Conservation (phyloP, 2,113 vertebrate species). For the Diadophis punctatus region DNA sequence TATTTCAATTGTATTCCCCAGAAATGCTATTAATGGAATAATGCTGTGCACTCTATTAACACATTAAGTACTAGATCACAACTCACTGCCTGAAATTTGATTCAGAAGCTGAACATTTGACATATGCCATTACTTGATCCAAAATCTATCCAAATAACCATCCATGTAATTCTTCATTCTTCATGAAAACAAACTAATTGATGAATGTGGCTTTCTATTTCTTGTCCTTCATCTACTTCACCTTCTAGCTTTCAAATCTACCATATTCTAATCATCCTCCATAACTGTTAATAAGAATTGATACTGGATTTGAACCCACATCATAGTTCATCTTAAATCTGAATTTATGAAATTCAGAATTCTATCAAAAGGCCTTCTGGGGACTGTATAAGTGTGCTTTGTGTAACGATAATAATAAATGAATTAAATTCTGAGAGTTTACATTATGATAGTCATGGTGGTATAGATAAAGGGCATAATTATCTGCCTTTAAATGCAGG, state of each 20-base stretch:
- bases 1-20: background rate
- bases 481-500: background rate
- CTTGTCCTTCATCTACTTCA: background rate
- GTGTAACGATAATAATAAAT: background rate
- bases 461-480: background rate
- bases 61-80: background rate
- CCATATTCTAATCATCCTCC: background rate
- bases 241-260: background rate
- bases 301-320: background rate
- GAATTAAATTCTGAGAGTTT: background rate
- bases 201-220: background rate
- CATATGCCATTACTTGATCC: background rate
- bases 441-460: background rate
- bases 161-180: background rate
- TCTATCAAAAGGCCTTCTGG: background rate
- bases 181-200: background rate
- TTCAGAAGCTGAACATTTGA: background rate
- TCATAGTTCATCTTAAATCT: background rate
- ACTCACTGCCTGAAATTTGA: background rate
- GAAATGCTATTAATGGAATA: background rate
- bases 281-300: background rate
- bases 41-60: background rate
- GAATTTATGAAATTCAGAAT: background rate
- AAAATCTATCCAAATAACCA: background rate
- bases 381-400: background rate